Evolutionary conservation across 2,113 vertebrate species (phyloP).

Genomic region (Procavia capensis): DNA sequence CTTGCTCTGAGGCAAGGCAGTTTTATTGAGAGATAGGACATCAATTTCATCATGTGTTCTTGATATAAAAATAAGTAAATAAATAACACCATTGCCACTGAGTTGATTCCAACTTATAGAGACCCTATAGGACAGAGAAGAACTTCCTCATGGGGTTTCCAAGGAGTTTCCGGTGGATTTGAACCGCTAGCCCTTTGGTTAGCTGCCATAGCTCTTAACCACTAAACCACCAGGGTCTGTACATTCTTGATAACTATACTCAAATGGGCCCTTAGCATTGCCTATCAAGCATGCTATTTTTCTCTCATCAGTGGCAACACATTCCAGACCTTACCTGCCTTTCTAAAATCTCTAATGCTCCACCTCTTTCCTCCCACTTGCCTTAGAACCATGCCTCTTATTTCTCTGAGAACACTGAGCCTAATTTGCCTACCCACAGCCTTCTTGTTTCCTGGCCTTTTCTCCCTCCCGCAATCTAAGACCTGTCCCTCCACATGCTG

Average conservation of each 20-base stretch:
- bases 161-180: too few relatives aligned
- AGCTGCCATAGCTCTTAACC: too few relatives aligned
- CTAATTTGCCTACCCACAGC: conserved; percentile 50
- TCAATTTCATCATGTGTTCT: not conserved
- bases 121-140: too few relatives aligned
- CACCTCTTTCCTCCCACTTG: conserved; percentile 13
- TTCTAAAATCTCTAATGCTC: not conserved
- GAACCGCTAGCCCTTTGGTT: too few relatives aligned
- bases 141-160: too few relatives aligned
- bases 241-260: not conserved
- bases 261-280: not conserved
- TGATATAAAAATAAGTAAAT: too few relatives aligned
- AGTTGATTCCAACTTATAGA: too few relatives aligned
- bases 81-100: too few relatives aligned
- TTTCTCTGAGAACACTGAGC: conserved; percentile 51
- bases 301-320: not conserved
- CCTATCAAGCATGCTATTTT: not conserved
- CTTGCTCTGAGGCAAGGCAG: not conserved
- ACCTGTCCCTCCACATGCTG: not conserved
- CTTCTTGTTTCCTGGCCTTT: conserved; percentile 74
- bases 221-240: too few relatives aligned
- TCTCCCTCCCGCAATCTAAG: conserved; percentile 59
- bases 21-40: not conserved
- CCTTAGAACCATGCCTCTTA: conserved; percentile 23
- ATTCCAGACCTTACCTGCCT: not conserved